Base-by-base conservation (phyloP, 92 coral and sea anemone genomes). In the Siderastrea siderea region DNA sequence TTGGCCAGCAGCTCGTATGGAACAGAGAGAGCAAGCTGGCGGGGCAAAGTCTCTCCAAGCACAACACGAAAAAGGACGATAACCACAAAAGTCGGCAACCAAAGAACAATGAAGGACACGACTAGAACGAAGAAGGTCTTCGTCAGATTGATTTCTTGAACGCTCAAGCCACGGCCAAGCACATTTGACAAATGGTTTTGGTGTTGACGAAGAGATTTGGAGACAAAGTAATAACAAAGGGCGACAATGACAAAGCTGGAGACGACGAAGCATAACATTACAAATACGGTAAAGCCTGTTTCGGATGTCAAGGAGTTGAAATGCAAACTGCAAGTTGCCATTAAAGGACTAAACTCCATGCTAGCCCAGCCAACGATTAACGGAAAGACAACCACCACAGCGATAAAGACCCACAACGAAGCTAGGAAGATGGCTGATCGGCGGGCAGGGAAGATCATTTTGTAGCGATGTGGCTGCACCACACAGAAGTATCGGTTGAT, bases 401-500 rank as follows among this genome's bases (percentile, higher is more conserved):
- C 82, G 10, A 78, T 78, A 47, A 78, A 61, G 2, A 47, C 2
- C 82, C 71, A 78, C 45, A 78, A 54, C 13, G 82, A 46, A n/a
- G 70, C 82, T 59, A 78, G 58, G 53, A 78, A 78, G 45, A 47
- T 47, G 17, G 71, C 71, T 1, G 82, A 78, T 9, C 70, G 58
- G 6, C 47, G 38, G 54, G 46, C 6, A 7, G 94, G 53, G 64
- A 91, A 91, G 53, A 81, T 38, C 2, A 48, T 69, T 71, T 71
- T 81, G 77, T 91, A 91, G 69, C 71, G 72, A 63, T 61, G 87
- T 6, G 94, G 91, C 52, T 87, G 87, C 50, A 91, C 74, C 68
- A 91, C 94, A 5, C 94, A 80, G 74, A 91, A 75, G 63, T 81
- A 91, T 26, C 94, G 85, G 70, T 87, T 87, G 11, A 87, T 54